Conservation (phyloP, 2,797 vertebrate genomes). For the Taenioides sp. region DNA sequence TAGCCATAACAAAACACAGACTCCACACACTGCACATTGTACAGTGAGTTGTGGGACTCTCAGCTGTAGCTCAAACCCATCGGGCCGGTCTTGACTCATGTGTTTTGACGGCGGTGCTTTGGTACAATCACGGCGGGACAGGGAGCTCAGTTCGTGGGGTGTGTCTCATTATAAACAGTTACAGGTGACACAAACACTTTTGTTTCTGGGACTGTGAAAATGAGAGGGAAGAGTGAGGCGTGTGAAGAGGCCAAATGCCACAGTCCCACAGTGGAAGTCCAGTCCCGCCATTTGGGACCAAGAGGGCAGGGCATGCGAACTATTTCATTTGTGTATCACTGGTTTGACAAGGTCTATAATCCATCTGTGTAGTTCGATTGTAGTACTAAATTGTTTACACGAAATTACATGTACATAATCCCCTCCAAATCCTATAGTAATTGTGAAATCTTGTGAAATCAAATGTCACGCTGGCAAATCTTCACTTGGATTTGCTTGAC, state of each 20-base stretch:
- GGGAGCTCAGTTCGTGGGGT: slow-evolving; percentile 47
- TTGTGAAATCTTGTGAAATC: not conserved
- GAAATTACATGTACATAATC: not conserved
- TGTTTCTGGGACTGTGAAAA: slow-evolving; percentile 75
- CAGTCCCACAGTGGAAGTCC: slow-evolving; percentile 76
- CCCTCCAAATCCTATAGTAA: not conserved
- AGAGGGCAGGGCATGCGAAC: slow-evolving; percentile 29
- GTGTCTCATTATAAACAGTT: slow-evolving; percentile 69
- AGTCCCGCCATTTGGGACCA: slow-evolving; percentile 56
- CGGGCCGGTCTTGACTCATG: slow-evolving; percentile 65
- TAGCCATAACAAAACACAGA: not conserved
- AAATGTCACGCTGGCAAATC: too few relatives aligned
- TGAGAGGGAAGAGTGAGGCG: slow-evolving; percentile 66
- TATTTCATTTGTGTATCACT: slow-evolving; percentile 38
- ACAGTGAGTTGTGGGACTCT: slow-evolving; percentile 4
- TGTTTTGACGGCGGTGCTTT: slow-evolving; percentile 57
- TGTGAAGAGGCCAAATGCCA: slow-evolving; percentile 80
- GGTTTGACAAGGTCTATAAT: slow-evolving; percentile 50
- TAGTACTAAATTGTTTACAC: not conserved
- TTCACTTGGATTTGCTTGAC: not conserved
- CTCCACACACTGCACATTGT: not conserved
- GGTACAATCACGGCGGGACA: slow-evolving; percentile 37
- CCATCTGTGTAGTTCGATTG: not conserved
- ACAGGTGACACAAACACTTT: slow-evolving; percentile 72
- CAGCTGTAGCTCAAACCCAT: slow-evolving; percentile 42